Evolutionary conservation across 2,113 vertebrate genomes (phyloP).

Genomic region (Peromyscus leucopus): DNA sequence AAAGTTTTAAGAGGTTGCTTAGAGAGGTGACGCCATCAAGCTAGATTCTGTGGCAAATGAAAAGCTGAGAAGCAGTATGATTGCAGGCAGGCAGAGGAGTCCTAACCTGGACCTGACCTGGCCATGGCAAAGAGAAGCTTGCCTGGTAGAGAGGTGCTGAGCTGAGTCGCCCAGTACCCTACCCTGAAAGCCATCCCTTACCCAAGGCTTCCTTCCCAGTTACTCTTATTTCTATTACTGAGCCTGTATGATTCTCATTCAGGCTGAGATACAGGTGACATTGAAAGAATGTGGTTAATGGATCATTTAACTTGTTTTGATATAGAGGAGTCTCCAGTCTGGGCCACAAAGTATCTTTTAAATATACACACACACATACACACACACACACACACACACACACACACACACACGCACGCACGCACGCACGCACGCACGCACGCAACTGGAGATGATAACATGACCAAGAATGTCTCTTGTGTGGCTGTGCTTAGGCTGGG

Average conservation of each 20-base stretch:
- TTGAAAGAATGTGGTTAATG: background rate
- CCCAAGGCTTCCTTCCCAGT: background rate
- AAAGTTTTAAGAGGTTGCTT: constrained; percentile 4
- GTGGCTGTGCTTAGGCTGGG: constrained; percentile 24
- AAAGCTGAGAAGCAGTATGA: background rate
- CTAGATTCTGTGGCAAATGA: background rate
- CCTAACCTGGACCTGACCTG: background rate
- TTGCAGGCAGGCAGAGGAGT: background rate
- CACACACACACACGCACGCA: background rate
- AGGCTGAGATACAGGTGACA: background rate
- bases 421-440: background rate
- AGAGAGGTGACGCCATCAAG: constrained; percentile 4
- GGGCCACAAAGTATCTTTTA: constrained; percentile 24
- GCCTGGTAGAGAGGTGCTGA: background rate
- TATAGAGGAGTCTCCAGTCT: background rate
- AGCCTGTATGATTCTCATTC: background rate
- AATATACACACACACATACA: background rate
- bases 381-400: background rate
- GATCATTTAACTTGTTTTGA: constrained; percentile 12
- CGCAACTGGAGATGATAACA: background rate
- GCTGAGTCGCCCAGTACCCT: background rate
- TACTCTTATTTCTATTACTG: background rate
- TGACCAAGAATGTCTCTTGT: constrained; percentile 36
- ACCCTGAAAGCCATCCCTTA: background rate
- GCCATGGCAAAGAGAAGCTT: background rate